Base-by-base conservation (phyloP, 2,888 invertebrate genomes). In the Ctenicera cuprea region DNA sequence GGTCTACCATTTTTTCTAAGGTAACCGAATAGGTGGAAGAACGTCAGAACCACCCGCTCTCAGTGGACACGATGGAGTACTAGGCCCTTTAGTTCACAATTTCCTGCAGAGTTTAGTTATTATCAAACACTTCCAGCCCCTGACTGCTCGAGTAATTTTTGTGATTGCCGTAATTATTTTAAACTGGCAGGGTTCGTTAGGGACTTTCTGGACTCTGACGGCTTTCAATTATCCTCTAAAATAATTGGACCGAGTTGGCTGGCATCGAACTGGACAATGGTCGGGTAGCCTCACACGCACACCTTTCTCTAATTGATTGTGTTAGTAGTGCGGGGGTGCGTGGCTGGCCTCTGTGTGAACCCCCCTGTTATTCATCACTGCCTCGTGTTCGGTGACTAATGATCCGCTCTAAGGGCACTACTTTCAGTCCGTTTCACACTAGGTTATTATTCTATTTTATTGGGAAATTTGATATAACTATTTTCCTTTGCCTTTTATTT, bases 291-390 rank as follows among this genome's bases (percentile, higher is more conserved):
- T 61, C 59, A 57, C 64, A 67, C 75, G 71, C 73, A 75, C 77
- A 76, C 76, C 76, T 76, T 74, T 69, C 70, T 70, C 70, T 77
- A 77, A 77, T 77, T 77, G 77, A 77, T 77, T 77, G 71, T 74
- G 76, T 76, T 75, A 48, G 33, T 33, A 50, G 73, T 61, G 59
- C 41, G 26, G 61, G 63, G 54, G 65, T 54, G 69, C 71, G 37
- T 45, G 61, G 48, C 52, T 63, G 30, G 26, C 63, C 70, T 54
- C 54, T 54, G 63, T 57, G 64, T 70, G 69, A 74, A 75, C 77
- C 71, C 67, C 76, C 43, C 64, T 70, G 70, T 37, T 63, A 72
- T 69, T 73, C 75, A 75, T 76, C 77, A 77, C 75, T 73, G 74
- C 74, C 59, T 52, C 73, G 72, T 77, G 71, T 73, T 72, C 70